Conservation (phyloP, 2,797 vertebrate genomes). For the Cyclura pinguis region DNA sequence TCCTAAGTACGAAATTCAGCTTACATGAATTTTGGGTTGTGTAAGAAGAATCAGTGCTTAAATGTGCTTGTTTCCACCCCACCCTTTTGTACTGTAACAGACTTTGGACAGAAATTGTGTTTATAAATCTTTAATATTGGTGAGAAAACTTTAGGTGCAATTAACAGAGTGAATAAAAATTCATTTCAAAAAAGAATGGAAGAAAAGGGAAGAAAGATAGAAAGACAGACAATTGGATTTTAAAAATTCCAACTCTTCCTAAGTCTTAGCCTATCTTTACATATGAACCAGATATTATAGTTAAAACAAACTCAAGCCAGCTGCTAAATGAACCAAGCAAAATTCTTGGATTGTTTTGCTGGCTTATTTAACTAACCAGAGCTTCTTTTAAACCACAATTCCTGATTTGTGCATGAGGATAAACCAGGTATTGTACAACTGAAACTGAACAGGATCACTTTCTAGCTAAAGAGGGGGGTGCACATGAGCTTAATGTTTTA, state of each 20-base stretch:
- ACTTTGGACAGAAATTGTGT: background rate
- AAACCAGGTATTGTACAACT: background rate
- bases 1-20: background rate
- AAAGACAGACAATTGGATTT: background rate
- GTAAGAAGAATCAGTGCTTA: background rate
- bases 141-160: background rate
- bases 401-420: background rate
- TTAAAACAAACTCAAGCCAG: background rate
- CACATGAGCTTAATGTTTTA: background rate
- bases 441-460: background rate
- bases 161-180: background rate
- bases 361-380: background rate
- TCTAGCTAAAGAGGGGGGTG: background rate
- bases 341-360: background rate
- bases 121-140: background rate
- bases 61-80: background rate
- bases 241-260: background rate
- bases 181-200: background rate
- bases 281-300: background rate
- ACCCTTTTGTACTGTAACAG: background rate
- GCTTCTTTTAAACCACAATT: background rate
- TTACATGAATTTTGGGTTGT: background rate
- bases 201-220: background rate
- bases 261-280: background rate
- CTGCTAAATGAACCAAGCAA: background rate